Evolutionary conservation across 1,140 invertebrate species (phyloP).

Genomic region (Drosophila punjabiensis): DNA sequence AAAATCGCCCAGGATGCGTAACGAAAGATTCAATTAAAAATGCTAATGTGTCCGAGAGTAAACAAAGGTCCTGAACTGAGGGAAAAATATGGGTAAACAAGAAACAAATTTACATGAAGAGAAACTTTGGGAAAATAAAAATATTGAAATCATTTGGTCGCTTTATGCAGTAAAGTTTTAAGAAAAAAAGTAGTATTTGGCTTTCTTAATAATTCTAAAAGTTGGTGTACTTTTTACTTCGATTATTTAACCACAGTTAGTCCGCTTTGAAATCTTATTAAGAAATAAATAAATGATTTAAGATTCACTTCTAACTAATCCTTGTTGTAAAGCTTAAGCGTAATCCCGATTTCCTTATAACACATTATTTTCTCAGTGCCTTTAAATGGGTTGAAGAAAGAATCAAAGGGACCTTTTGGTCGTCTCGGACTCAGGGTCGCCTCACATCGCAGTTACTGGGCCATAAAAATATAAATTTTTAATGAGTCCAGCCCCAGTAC

Average conservation of each 20-base stretch:
- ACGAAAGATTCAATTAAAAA: constrained; percentile 73
- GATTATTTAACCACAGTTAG: no score
- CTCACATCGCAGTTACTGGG: constrained; percentile 55
- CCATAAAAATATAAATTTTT: constrained; percentile 63
- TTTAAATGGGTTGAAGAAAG: constrained; percentile 15
- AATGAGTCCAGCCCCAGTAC: constrained; percentile 50
- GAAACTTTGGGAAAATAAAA: not conserved
- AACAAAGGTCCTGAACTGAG: constrained; percentile 23
- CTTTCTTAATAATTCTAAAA: not conserved
- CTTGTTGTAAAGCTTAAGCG: not conserved
- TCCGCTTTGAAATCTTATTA: no score
- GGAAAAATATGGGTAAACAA: constrained; percentile 1
- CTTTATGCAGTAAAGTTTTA: not conserved
- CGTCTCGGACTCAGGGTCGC: constrained; percentile 7
- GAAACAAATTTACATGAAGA: not conserved
- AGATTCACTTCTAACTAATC: no score
- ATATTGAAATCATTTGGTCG: not conserved
- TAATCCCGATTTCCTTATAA: not conserved
- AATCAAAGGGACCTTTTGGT: constrained; percentile 1
- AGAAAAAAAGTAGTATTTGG: not conserved
- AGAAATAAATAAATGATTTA: no score
- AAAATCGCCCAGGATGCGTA: constrained; percentile 44
- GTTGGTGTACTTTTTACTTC: not conserved
- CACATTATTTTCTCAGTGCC: not conserved
- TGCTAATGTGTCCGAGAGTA: constrained; percentile 54